Percentiles rank a stretch among this genome's conserved stretches.
Evolutionary conservation across 1,140 invertebrate genomes (phyloP).

Genomic region (Archivesica marissinica): DNA sequence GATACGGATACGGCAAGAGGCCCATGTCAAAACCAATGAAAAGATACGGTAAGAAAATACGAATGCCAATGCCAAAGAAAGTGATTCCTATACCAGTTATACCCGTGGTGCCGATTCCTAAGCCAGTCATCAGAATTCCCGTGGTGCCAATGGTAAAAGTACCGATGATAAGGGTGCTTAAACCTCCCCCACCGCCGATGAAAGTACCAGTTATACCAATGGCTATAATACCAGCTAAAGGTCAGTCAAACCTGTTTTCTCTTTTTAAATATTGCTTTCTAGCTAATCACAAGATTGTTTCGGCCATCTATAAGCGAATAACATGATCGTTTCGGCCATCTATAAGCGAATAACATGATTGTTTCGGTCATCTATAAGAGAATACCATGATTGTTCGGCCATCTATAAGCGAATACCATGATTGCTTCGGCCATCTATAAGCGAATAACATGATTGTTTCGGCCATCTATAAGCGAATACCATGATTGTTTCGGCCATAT

Average conservation of each 20-base stretch:
- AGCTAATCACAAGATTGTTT: not conserved
- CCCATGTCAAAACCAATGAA: not conserved
- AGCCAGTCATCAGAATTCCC: not conserved
- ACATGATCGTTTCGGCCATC: no score
- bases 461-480: no score
- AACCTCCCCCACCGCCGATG: slow-evolving; percentile 13
- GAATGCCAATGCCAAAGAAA: not conserved
- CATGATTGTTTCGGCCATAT: no score
- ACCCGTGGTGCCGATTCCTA: not conserved
- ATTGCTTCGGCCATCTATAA: no score
- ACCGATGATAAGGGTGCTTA: not conserved
- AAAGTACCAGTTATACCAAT: slow-evolving; percentile 23
- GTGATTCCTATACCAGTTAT: slow-evolving; percentile 26
- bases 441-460: no score
- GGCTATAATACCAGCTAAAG: slow-evolving; percentile 8
- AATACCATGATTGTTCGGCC: no score
- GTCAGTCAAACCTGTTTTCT: not conserved
- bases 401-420: no score
- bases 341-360: no score
- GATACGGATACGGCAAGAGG: not conserved
- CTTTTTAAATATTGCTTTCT: not conserved
- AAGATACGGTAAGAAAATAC: not conserved
- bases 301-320: not conserved
- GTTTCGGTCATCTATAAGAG: no score
- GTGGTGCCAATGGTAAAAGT: not conserved